phyloP scores from a whole-genome alignment of 2,113 vertebrate species.

The Anoura caudifer region DNA sequence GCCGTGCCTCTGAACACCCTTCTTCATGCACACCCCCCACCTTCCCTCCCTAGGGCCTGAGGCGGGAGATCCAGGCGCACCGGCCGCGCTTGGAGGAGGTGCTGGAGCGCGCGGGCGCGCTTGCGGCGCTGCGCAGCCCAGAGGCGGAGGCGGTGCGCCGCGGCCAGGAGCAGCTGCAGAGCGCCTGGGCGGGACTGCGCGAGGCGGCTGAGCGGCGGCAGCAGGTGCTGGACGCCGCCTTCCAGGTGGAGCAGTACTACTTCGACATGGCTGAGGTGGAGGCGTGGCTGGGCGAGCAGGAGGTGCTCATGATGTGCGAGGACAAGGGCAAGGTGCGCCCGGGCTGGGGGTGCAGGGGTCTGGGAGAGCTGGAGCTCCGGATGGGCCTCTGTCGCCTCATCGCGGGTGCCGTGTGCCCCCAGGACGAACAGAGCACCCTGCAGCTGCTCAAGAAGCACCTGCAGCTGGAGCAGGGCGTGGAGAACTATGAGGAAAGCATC shows the following conservation, averaged over 20 bases:
- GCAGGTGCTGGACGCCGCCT: constrained; percentile 89
- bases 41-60: constrained; percentile 81
- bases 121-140: constrained; percentile 87
- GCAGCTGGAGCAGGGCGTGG: constrained; percentile 90
- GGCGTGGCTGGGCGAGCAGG: constrained; percentile 94
- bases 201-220: constrained; percentile 88
- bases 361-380: not conserved
- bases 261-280: constrained; percentile 93
- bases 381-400: not conserved
- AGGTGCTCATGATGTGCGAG: constrained; percentile 95
- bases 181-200: constrained; percentile 86
- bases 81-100: constrained; percentile 87
- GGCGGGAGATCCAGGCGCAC: constrained; percentile 92
- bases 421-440: constrained; percentile 95
- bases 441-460: constrained; percentile 96
- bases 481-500: constrained; percentile 96
- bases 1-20: rapidly evolving
- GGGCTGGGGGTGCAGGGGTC: not conserved
- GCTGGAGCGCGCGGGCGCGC: constrained; percentile 85
- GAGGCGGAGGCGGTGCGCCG: constrained; percentile 85
- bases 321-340: constrained; percentile 93
- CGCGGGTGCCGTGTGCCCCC: not conserved
- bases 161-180: constrained; percentile 85
- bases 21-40: not conserved
- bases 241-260: constrained; percentile 94